Evolutionary conservation across 2,797 vertebrate genomes (phyloP).

Genomic region (Huso huso): DNA sequence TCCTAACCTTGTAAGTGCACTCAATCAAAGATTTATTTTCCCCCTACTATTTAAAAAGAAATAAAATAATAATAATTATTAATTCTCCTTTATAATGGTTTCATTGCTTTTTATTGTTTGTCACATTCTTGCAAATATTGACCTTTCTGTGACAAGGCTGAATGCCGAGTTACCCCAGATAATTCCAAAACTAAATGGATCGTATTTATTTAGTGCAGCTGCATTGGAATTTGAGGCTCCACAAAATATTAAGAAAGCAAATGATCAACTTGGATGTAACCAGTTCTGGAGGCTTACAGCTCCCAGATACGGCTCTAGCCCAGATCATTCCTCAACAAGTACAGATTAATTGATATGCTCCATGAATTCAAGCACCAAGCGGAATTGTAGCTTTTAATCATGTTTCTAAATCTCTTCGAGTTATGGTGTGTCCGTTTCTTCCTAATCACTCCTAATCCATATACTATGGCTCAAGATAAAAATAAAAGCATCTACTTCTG

Average conservation of each 20-base stretch:
- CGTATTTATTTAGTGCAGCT: slow-evolving; percentile 12
- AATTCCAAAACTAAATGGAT: slow-evolving; percentile 16
- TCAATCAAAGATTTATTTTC: slow-evolving; percentile 6
- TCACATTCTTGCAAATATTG: slow-evolving; percentile 15
- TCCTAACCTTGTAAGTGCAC: slow-evolving; percentile 45
- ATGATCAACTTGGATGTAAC: slow-evolving; percentile 5
- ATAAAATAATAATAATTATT: neutral
- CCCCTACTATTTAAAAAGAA: neutral
- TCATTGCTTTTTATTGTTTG: slow-evolving; percentile 17
- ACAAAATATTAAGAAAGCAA: slow-evolving; percentile 12
- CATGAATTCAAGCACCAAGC: slow-evolving; percentile 7
- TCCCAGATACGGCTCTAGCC: slow-evolving; percentile 5
- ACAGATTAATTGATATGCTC: slow-evolving; percentile 13
- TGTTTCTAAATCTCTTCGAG: slow-evolving; percentile 10
- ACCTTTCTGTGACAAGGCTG: slow-evolving; percentile 5
- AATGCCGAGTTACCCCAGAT: slow-evolving; percentile 14
- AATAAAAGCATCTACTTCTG: slow-evolving; percentile 28
- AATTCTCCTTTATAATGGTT: slow-evolving; percentile 8
- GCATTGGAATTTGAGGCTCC: neutral
- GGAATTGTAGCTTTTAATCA: slow-evolving; percentile 11
- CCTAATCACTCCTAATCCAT: slow-evolving; percentile 9
- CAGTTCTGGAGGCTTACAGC: neutral
- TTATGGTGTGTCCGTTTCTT: neutral
- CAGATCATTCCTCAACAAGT: slow-evolving; percentile 11
- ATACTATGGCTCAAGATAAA: slow-evolving; percentile 1